A percentile compares a stretch with the other conserved stretches of the same genome.
Conservation (phyloP, 92 coral and sea anemone species). For the Heliopora coerulea region DNA sequence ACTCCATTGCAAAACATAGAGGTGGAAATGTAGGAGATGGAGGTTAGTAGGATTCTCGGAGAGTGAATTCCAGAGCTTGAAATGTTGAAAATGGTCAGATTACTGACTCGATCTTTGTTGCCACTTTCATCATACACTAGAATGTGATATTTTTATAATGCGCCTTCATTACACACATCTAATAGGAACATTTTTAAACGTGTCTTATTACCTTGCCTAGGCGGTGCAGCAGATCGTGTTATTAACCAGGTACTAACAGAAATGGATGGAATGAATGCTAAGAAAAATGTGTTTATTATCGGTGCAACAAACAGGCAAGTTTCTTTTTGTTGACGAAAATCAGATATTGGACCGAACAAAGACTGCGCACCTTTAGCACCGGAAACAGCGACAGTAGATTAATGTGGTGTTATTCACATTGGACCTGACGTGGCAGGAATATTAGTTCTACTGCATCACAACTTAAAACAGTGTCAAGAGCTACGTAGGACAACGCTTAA, state of each 20-base stretch:
- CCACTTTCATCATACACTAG: neutral
- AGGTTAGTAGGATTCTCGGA: conserved; percentile 41
- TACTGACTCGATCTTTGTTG: neutral
- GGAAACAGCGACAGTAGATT: too few relatives aligned
- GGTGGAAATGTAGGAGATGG: conserved; percentile 99
- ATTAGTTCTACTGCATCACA: too few relatives aligned
- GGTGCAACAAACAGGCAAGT: conserved; percentile 95
- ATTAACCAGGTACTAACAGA: conserved; percentile 98
- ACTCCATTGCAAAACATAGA: conserved; percentile 96
- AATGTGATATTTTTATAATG: neutral
- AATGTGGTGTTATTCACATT: too few relatives aligned
- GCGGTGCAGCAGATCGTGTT: conserved; percentile 99
- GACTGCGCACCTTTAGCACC: too few relatives aligned
- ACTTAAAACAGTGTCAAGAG: too few relatives aligned
- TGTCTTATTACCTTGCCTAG: conserved; percentile 35
- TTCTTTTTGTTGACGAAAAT: neutral
- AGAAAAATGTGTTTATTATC: conserved; percentile 96
- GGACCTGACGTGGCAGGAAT: too few relatives aligned
- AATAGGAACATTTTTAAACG: too few relatives aligned
- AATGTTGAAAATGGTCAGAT: neutral
- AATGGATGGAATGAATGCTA: conserved; percentile 99
- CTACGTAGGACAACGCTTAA: too few relatives aligned
- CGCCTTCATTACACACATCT: neutral
- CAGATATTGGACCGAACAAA: too few relatives aligned
- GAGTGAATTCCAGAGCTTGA: too few relatives aligned